Evolutionary conservation across 2,797 vertebrate species (phyloP), one percentile per base, ranked within the genome.

Genomic region (Microctenopoma lineatum): DNA sequence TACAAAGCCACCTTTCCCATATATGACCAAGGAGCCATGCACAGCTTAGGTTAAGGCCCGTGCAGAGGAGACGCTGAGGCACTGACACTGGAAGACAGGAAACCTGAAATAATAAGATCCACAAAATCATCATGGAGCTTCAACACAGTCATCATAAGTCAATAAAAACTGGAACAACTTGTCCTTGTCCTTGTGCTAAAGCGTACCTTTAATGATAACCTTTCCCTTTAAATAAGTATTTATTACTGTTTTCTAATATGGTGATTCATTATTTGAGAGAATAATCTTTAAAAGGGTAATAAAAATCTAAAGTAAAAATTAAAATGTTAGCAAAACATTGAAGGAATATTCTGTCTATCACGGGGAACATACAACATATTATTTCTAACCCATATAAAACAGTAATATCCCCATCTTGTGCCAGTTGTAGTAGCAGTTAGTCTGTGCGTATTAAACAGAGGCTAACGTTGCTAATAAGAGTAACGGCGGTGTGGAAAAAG

Each of bases 1-100:
- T 75, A 83, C 80, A 87, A 85, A 87, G 85, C 81, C 79, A 79
- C 78, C 79, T 79, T 45, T 80, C 85, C 67, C 67, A 58, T 50
- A 54, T 79, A 66, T 46, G 75, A 79, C 73, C 63, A 60, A 34
- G 52, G 54, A 66, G 70, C 57, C 55, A 48, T 66, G 68, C 44
- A 15, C 53, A 45, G 76, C 69, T 79, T 86, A 53, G 66, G 65
- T 84, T 87, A 81, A 90, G 90, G 26, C 90, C 87, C 70, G 25
- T 16, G 86, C 48, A 29, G 27, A 6, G 27, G 63, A 65, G 51
- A 62, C 11, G 18, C 79, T 65, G 59, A 62, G 57, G 66, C 54
- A 64, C 1, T 4, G 34, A 10, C 27, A 29, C 4, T 29, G 27
- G 29, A 32, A 32, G 29, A 32, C 29, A 32, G 29, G 29, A 32